Percentiles rank a stretch among this genome's conserved stretches.
These are phyloP conservation scores for Xerus rutilus DNA, from an alignment of 2,797 vertebrate genomes.

Conservation along the genomic window DNA sequence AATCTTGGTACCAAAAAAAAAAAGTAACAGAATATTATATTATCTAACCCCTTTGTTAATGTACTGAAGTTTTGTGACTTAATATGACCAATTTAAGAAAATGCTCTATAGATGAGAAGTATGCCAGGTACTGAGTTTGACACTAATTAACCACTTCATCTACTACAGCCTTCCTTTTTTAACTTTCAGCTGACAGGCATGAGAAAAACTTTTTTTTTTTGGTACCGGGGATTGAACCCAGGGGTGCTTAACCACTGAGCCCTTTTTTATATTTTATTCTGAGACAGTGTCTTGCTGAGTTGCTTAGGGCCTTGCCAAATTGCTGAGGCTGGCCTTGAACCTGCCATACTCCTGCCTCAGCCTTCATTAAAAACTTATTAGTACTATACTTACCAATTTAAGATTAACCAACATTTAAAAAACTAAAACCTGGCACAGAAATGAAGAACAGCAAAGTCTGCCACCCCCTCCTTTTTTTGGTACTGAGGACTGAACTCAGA, in stretches of 20 bases:
- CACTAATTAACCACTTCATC: neutral
- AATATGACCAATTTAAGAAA: neutral
- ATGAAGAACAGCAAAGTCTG: neutral
- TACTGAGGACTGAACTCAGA: too few relatives aligned
- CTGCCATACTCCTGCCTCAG: too few relatives aligned
- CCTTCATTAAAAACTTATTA: neutral
- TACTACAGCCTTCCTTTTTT: neutral
- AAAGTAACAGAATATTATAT: neutral
- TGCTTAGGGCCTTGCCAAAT: too few relatives aligned
- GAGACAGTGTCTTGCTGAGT: too few relatives aligned
- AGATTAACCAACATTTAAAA: slow-evolving; percentile 34
- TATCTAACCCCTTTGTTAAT: neutral
- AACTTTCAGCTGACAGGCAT: neutral
- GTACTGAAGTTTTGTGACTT: neutral
- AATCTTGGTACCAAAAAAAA: too few relatives aligned
- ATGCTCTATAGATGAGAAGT: neutral
- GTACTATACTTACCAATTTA: neutral
- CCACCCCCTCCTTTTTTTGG: too few relatives aligned
- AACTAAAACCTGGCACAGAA: neutral
- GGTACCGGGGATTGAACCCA: too few relatives aligned
- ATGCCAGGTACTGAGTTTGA: neutral
- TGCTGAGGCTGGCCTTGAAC: too few relatives aligned
- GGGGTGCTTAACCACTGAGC: too few relatives aligned
- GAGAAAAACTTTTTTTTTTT: neutral
- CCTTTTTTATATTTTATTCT: too few relatives aligned